Base-by-base conservation (phyloP, 2,797 vertebrate genomes). In the Odontamblyopus rebecca region DNA sequence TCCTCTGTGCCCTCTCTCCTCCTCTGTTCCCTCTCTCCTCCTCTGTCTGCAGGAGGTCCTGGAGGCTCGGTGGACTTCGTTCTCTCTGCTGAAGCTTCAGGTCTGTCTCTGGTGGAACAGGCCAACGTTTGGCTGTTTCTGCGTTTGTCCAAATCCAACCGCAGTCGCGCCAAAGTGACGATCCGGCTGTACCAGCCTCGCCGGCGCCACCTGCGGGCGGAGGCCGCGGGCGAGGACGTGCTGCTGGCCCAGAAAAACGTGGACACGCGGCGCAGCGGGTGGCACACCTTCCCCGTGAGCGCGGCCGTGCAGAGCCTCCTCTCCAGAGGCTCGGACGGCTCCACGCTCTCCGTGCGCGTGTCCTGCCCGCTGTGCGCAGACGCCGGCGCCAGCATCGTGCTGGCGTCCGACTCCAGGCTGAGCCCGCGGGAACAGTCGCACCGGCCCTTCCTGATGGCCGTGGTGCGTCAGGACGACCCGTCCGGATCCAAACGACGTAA, bases 51-150 rank as follows among this genome's bases (percentile, higher is more conserved):
- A 99, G 98, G 97, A 73, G 92, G 95, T 56, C 88, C 94, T 68
- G 95, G 85, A 73, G 97, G 96, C 75, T 86, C 86, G 19, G 94
- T 99, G 82, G 95, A 94, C 90, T 99, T 99, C 79, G 94, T 96
- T 82, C 95, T 99, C 79, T 98, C 97, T 62, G 96, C 95, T 88
- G 97, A 98, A 80, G 95, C 95, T 9, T 94, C 94, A 0, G 95
- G 96, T 48, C 88, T 97, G n/a, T 95, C 96, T 0, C 89, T 97
- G 85, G 96, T 99, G 90, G 96, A 97, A 67, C 96, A 96, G 60
- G 97, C 98, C 6, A 96, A 98, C 75, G 91, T 98, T 63, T 99
- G 98, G 98, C 94, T 99, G 74, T 99, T 99, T 84, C 91, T 99
- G 6, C 96, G 97, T 75, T 86, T 99, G 84, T 93, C 96, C 7